A percentile compares a stretch with the other conserved stretches of the same genome.
Conservation (phyloP, 2,113 vertebrate species). For the Chascanopsetta lugubris region DNA sequence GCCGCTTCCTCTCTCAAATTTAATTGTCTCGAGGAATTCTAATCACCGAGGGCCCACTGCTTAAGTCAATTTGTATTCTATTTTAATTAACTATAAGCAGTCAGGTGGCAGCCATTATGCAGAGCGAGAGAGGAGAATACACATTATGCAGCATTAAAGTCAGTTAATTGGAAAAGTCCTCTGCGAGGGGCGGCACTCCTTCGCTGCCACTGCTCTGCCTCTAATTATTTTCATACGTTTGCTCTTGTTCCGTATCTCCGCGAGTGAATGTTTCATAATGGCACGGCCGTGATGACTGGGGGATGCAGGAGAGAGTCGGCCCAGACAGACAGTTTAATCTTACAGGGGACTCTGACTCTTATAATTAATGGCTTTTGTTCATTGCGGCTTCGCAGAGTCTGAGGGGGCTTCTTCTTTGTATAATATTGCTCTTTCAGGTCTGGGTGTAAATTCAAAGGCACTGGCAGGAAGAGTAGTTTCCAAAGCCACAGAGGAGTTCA, state of each 20-base stretch:
- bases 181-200: conserved; percentile 43
- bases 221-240: conserved; percentile 55
- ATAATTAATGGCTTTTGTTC: conserved; percentile 58
- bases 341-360: conserved; percentile 30
- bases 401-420: conserved; percentile 25
- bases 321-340: conserved; percentile 42
- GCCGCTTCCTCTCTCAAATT: conserved; percentile 42
- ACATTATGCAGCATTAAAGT: conserved; percentile 69
- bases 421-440: conserved; percentile 21
- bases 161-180: conserved; percentile 69
- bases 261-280: conserved; percentile 50
- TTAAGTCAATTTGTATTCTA: conserved; percentile 70
- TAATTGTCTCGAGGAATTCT: conserved; percentile 60
- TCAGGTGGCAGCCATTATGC: conserved; percentile 64
- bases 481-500: background rate
- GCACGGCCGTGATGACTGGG: background rate
- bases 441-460: conserved; percentile 1
- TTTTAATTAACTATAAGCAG: conserved; percentile 73
- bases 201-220: conserved; percentile 31
- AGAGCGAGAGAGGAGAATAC: conserved; percentile 55
- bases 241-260: conserved; percentile 24
- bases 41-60: conserved; percentile 59
- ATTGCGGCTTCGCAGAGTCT: conserved; percentile 1
- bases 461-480: background rate
- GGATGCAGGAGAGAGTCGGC: conserved; percentile 1